Percentiles rank a stretch among this genome's conserved stretches.
These are phyloP conservation scores for Colossoma macropomum DNA, from an alignment of 2,113 vertebrate species.

Conservation along the genomic window DNA sequence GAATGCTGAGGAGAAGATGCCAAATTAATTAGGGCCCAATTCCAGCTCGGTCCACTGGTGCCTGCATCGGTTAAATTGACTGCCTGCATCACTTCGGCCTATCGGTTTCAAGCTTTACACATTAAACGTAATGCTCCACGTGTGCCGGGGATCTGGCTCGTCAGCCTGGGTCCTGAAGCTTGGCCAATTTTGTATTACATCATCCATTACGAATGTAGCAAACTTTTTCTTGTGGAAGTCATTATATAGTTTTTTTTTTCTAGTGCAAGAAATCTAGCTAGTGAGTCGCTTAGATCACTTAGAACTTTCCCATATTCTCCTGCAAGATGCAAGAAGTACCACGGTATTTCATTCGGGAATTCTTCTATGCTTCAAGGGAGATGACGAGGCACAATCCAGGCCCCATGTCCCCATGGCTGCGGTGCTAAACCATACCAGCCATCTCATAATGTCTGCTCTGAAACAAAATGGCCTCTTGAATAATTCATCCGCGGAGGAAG, in stretches of 20 bases:
- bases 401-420: slow-evolving; percentile 13
- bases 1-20: slow-evolving; percentile 30
- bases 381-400: slow-evolving; percentile 27
- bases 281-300: background rate
- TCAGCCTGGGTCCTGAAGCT: slow-evolving; percentile 42
- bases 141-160: slow-evolving; percentile 23
- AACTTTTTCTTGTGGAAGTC: background rate
- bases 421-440: slow-evolving; percentile 40
- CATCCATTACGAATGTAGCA: slow-evolving; percentile 19
- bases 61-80: slow-evolving; percentile 16
- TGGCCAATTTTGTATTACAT: slow-evolving; percentile 51
- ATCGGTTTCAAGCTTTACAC: slow-evolving; percentile 13
- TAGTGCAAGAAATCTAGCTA: background rate
- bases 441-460: slow-evolving; percentile 22
- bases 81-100: background rate
- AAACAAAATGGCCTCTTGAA: slow-evolving; percentile 53
- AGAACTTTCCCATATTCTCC: slow-evolving; percentile 23
- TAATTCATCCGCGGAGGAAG: slow-evolving; percentile 45
- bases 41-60: slow-evolving; percentile 18
- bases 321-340: slow-evolving; percentile 34
- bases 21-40: slow-evolving; percentile 46
- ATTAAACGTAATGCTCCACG: slow-evolving; percentile 33
- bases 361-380: slow-evolving; percentile 42
- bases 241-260: slow-evolving; percentile 24
- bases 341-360: slow-evolving; percentile 2